Evolutionary conservation across 2,113 vertebrate species (phyloP).

Genomic region (Ancistrus triradiatus): DNA sequence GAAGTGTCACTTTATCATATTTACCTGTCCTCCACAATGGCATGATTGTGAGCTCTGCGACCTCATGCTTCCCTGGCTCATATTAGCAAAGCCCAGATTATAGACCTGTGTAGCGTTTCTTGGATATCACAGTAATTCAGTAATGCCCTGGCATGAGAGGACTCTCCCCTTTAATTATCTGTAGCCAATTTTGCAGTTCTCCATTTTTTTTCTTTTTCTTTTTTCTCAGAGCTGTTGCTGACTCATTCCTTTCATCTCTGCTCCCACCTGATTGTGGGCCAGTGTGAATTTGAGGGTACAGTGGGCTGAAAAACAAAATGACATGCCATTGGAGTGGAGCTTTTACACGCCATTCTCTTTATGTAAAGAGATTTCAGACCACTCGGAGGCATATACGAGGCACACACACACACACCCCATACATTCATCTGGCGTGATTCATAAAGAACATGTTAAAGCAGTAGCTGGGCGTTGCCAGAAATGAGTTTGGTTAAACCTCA

Average conservation of each 20-base stretch:
- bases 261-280: constrained; percentile 54
- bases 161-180: constrained; percentile 68
- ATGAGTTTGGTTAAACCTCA: constrained; percentile 8
- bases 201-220: constrained; percentile 27
- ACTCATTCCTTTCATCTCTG: constrained; percentile 64
- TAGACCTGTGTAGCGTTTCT: constrained; percentile 57
- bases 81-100: constrained; percentile 58
- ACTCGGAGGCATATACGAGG: constrained; percentile 23
- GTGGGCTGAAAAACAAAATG: constrained; percentile 48
- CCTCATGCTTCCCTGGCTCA: constrained; percentile 15
- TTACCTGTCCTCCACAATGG: not conserved
- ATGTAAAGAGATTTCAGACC: constrained; percentile 48
- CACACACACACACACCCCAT: constrained; percentile 13
- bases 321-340: constrained; percentile 46
- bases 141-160: constrained; percentile 61
- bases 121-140: constrained; percentile 65
- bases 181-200: constrained; percentile 46
- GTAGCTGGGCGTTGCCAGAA: constrained; percentile 4
- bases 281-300: constrained; percentile 63
- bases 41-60: not conserved
- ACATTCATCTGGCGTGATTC: constrained; percentile 50
- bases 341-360: constrained; percentile 55
- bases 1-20: not conserved
- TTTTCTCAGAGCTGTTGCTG: constrained; percentile 45
- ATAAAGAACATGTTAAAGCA: constrained; percentile 53